phyloP scores from a whole-genome alignment of 2,797 vertebrate species.

The Rachycentron canadum region DNA sequence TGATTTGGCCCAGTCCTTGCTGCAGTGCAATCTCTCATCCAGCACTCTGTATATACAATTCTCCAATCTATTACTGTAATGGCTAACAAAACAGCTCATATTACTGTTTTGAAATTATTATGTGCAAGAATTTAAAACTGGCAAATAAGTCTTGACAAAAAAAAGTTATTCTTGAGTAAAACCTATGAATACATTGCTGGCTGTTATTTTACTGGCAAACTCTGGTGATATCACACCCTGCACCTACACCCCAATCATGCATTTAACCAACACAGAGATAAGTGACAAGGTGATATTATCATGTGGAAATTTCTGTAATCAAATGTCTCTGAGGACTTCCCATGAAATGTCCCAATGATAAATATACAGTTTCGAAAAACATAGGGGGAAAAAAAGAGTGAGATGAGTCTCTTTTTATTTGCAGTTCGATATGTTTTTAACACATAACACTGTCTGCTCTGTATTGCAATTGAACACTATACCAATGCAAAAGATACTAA shows the following conservation, averaged over 20 bases:
- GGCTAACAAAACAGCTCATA: background rate
- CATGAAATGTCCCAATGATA: slow-evolving; percentile 45
- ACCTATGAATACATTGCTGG: slow-evolving; percentile 2
- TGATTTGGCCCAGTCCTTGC: slow-evolving; percentile 25
- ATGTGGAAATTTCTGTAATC: slow-evolving; percentile 54
- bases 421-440: slow-evolving; percentile 13
- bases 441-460: background rate
- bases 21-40: slow-evolving; percentile 7
- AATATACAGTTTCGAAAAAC: slow-evolving; percentile 27
- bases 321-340: slow-evolving; percentile 38
- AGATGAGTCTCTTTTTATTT: background rate
- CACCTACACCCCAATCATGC: slow-evolving; percentile 26
- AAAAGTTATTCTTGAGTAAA: background rate
- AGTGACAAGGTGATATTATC: slow-evolving; percentile 53
- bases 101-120: background rate
- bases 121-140: background rate
- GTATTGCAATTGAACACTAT: too few relatives aligned
- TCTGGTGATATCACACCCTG: slow-evolving; percentile 27
- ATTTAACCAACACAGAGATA: slow-evolving; percentile 41
- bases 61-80: background rate
- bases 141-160: background rate
- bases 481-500: background rate
- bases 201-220: slow-evolving; percentile 17
- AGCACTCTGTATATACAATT: background rate
- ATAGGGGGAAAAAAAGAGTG: background rate